Conservation (phyloP, 2,113 vertebrate species). For the Scolopax mira region DNA sequence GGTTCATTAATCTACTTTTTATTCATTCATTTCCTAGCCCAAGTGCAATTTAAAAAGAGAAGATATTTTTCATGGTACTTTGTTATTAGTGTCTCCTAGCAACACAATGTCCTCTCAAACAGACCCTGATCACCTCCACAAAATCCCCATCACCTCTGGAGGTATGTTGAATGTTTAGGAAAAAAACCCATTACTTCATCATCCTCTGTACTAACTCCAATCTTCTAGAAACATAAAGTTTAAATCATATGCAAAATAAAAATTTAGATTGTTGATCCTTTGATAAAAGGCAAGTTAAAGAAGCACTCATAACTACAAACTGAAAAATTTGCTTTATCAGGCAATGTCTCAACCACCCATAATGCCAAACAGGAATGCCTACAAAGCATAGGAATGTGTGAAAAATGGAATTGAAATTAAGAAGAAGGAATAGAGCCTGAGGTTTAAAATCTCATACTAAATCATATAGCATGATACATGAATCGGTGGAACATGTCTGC, state of each 20-base stretch:
- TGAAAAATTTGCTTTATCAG: neutral
- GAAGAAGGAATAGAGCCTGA: neutral
- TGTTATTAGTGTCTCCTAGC: neutral
- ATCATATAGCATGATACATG: neutral
- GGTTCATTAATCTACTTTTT: neutral
- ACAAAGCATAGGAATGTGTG: neutral
- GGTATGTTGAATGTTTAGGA: neutral
- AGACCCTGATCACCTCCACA: neutral
- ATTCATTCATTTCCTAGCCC: neutral
- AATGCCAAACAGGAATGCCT: neutral
- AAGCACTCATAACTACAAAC: neutral
- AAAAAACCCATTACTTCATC: neutral
- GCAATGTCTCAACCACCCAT: neutral
- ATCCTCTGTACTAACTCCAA: neutral
- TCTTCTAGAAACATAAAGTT: neutral
- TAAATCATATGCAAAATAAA: neutral
- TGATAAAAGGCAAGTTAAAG: neutral
- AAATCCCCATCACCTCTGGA: neutral
- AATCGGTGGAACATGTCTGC: neutral
- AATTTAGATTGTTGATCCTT: neutral
- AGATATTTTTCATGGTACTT: neutral
- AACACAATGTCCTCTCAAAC: neutral
- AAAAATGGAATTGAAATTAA: neutral
- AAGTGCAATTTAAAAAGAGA: neutral
- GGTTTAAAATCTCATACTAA: neutral